phyloP scores from a whole-genome alignment of 2,888 invertebrate species.

The Rotaria magnacalcarata region DNA sequence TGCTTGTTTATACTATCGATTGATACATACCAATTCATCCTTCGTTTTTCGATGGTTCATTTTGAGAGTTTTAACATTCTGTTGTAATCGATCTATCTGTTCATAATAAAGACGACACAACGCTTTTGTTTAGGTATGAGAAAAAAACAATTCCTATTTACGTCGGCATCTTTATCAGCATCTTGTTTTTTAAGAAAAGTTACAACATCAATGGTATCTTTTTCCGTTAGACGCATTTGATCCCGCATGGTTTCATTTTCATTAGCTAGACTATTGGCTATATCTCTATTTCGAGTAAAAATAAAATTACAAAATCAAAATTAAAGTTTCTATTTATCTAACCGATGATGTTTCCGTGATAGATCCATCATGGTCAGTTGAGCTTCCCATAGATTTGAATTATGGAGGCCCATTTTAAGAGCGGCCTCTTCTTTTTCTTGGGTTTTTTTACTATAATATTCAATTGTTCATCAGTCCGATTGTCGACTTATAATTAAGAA shows the following conservation, averaged over 20 bases:
- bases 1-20: background rate
- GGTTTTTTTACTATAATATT: constrained; percentile 36
- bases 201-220: constrained; percentile 59
- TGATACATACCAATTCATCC: constrained; percentile 38
- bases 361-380: constrained; percentile 37
- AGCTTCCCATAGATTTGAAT: constrained; percentile 56
- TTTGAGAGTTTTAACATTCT: constrained; percentile 27
- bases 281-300: constrained; percentile 51
- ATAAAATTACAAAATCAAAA: background rate
- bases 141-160: constrained; percentile 47
- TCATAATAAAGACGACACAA: background rate
- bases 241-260: constrained; percentile 57
- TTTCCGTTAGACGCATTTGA: constrained; percentile 56
- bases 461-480: background rate
- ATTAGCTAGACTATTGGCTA: constrained; percentile 54
- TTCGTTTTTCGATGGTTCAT: constrained; percentile 35
- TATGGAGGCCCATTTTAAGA: constrained; percentile 53
- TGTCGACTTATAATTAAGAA: background rate
- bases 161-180: constrained; percentile 56
- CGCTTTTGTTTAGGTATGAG: background rate
- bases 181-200: constrained; percentile 57
- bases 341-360: constrained; percentile 37
- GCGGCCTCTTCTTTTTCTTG: constrained; percentile 50
- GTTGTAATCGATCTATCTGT: background rate
- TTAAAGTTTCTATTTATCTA: background rate